Evolutionary conservation across 1,140 invertebrate genomes (phyloP).

Genomic region (Drosophila asahinai): DNA sequence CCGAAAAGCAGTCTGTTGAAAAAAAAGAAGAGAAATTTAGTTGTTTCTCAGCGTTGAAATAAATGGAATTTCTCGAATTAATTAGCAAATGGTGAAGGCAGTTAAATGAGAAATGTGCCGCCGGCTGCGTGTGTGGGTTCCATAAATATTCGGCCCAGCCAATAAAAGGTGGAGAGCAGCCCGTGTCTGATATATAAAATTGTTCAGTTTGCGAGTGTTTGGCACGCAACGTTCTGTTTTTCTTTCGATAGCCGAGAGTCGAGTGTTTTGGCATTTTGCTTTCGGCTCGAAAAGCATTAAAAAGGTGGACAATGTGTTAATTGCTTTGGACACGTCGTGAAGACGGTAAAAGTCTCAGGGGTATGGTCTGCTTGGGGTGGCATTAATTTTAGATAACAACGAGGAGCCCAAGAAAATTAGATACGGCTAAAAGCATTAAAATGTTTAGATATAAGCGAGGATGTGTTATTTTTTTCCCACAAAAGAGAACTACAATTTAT

Average conservation of each 20-base stretch:
- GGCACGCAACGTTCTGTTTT: conserved; percentile 60
- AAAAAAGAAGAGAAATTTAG: conserved; percentile 61
- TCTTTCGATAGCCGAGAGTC: conserved; percentile 44
- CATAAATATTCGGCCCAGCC: conserved; percentile 63
- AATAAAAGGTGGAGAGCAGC: conserved; percentile 55
- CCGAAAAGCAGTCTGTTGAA: background rate
- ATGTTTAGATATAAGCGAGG: background rate
- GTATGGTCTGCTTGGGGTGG: background rate
- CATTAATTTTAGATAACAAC: conserved; percentile 10
- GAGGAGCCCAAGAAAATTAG: conserved; percentile 1
- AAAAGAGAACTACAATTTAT: background rate
- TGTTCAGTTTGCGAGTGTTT: conserved; percentile 68
- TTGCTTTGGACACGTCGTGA: conserved; percentile 72
- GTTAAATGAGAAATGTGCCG: conserved; percentile 80
- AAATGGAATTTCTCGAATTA: conserved; percentile 76
- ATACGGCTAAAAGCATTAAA: conserved; percentile 19
- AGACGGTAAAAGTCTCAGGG: background rate
- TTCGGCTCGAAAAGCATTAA: conserved; percentile 39
- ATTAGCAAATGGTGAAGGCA: conserved; percentile 81
- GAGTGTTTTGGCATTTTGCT: conserved; percentile 71
- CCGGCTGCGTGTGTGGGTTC: conserved; percentile 64
- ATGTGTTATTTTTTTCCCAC: background rate
- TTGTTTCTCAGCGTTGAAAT: conserved; percentile 71
- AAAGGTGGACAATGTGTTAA: conserved; percentile 82
- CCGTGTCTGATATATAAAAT: conserved; percentile 60